Conservation (phyloP, 2,113 vertebrate genomes). For the Canis aureus region DNA sequence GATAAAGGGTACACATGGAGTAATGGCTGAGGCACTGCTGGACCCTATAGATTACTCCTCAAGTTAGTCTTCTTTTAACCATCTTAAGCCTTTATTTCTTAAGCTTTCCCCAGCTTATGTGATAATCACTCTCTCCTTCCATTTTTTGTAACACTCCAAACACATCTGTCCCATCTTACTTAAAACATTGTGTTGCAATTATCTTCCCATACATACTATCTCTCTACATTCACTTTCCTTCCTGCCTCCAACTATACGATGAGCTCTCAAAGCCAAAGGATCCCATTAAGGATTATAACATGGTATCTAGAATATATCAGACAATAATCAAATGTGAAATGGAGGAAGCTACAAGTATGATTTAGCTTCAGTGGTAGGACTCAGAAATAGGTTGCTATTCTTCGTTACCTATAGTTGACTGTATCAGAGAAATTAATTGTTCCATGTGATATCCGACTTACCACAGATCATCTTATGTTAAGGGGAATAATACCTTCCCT, state of each 20-base stretch:
- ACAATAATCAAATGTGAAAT: not conserved
- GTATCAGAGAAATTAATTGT: slow-evolving; percentile 29
- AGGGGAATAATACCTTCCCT: not conserved
- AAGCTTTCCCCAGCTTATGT: not conserved
- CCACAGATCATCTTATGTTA: slow-evolving; percentile 9
- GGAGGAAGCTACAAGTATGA: not conserved
- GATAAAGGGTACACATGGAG: not conserved
- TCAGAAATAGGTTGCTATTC: not conserved
- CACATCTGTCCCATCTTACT: not conserved
- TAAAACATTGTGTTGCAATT: not conserved
- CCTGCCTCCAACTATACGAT: not conserved
- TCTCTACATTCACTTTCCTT: not conserved
- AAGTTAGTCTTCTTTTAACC: slow-evolving; percentile 23
- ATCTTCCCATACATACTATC: not conserved
- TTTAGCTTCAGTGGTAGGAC: not conserved
- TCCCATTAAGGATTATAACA: not conserved
- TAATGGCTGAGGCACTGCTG: not conserved
- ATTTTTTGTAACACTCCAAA: slow-evolving; percentile 31
- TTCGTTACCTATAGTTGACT: not conserved
- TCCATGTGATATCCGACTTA: slow-evolving; percentile 11
- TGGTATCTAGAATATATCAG: not conserved
- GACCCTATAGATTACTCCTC: not conserved
- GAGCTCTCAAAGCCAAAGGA: not conserved
- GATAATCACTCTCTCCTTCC: not conserved
- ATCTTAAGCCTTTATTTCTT: slow-evolving; percentile 3